Conservation (phyloP, 2,888 invertebrate genomes). For the Drosophila fulvimacula region DNA sequence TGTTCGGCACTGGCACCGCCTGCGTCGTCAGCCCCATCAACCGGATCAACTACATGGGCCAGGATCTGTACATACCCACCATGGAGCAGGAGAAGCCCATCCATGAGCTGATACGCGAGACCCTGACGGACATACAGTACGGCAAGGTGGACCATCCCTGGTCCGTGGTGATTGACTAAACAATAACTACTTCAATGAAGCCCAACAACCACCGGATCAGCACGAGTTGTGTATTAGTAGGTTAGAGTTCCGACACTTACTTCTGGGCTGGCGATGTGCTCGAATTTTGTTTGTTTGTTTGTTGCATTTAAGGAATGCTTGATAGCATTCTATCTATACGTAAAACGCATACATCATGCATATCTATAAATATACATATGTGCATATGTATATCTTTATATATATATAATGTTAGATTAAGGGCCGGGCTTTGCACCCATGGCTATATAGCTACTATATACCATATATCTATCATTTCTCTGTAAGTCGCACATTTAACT, state of each 20-base stretch:
- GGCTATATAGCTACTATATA: conserved; percentile 53
- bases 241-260: conserved; percentile 51
- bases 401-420: conserved; percentile 31
- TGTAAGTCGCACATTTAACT: conserved; percentile 38
- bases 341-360: conserved; percentile 32
- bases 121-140: conserved; percentile 95
- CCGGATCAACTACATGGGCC: conserved; percentile 91
- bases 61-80: conserved; percentile 90
- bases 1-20: conserved; percentile 99
- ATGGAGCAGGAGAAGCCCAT: conserved; percentile 90
- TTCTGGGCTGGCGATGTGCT: conserved; percentile 65
- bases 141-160: conserved; percentile 93
- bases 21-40: conserved; percentile 97
- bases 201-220: conserved; percentile 6
- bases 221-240: conserved; percentile 80
- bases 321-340: conserved; percentile 33
- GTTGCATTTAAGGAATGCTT: conserved; percentile 51
- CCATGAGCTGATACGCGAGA: conserved; percentile 90
- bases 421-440: conserved; percentile 46
- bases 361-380: conserved; percentile 14
- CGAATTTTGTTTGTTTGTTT: conserved; percentile 67
- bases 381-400: conserved; percentile 10
- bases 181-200: not conserved
- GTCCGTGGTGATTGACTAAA: conserved; percentile 88
- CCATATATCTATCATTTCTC: conserved; percentile 28